Evolutionary conservation across 2,113 vertebrate species (phyloP), one percentile per base, ranked within the genome.

Genomic region (Talpa occidentalis): DNA sequence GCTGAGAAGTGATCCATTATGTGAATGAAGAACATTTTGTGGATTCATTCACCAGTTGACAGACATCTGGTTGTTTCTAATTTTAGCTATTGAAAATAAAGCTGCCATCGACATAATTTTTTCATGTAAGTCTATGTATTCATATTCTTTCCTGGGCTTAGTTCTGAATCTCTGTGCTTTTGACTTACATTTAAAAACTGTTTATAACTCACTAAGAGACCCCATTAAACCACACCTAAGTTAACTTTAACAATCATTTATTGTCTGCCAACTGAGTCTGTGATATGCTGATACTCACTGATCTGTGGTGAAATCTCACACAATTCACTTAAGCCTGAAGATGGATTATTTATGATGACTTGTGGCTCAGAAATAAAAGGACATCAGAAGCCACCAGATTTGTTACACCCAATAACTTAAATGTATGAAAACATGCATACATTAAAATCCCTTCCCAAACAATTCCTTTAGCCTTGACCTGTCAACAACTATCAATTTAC

Each of bases 41-140:
- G 47, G 19, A 73, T 26, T 59, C 24, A 56, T 78, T 60, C 59
- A 72, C 22, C 28, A 93, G 35, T 0, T 81, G 49, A 84, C 7
- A 62, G 62, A 85, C 35, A 67, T 72, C 47, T 60, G 56, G 11
- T 82, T 87, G 21, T 42, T 83, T 69, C 44, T 16, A 94, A 66
- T 74, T 93, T 94, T 83, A 90, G 52, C 26, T 87, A 42, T 91
- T 83, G 92, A 92, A 87, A 88, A 93, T 81, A 86, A 89, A 80
- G 74, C 49, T 90, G 35, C 85, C 60, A 80, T 37, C 88, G 64
- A 84, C 42, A 94, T 32, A n/a, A n/a, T n/a, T n/a, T n/a, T 54
- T 52, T 40, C n/a, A 82, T 28, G 32, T 6, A 69, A 42, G 42
- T 56, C 64, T 91, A 35, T 28, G 32, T 37, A 92, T 90, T 88